phyloP scores from a whole-genome alignment of 2,888 invertebrate genomes.

The Andrena chrysosceles region DNA sequence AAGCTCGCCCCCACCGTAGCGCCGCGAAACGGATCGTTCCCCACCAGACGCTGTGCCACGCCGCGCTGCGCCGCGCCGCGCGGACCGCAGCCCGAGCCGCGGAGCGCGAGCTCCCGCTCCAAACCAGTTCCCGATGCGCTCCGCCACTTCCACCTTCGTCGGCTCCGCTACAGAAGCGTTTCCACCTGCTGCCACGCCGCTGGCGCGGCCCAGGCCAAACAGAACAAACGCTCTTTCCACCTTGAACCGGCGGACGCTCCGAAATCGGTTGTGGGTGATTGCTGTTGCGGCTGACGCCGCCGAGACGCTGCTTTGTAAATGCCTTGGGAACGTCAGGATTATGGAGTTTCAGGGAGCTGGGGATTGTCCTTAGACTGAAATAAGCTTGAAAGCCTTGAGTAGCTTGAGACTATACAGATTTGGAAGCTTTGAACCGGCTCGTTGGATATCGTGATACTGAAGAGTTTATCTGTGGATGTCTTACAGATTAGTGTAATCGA shows the following conservation, averaged over 20 bases:
- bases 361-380: no score
- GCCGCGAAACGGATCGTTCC: constrained; percentile 52
- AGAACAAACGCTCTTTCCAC: constrained; percentile 19
- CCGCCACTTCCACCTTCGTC: constrained; percentile 63
- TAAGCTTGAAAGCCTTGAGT: no score
- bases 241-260: constrained; percentile 36
- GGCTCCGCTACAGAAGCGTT: constrained; percentile 54
- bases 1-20: constrained; percentile 69
- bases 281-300: neutral
- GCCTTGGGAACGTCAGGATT: no score
- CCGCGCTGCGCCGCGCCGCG: constrained; percentile 10
- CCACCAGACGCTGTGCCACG: constrained; percentile 30
- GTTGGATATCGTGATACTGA: no score
- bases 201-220: constrained; percentile 32
- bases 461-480: no score
- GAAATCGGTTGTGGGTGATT: constrained; percentile 19
- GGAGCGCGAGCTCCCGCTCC: constrained; percentile 48
- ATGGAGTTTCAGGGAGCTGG: no score
- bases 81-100: neutral
- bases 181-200: constrained; percentile 65
- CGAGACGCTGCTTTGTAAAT: no score
- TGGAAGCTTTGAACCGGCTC: no score
- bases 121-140: constrained; percentile 68
- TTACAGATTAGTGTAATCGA: no score
- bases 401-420: no score